A percentile compares a stretch with the other conserved stretches of the same genome.
These are phyloP conservation scores for Pseudomyrmex pallidus DNA, from an alignment of 1,140 invertebrate species.

Conservation along the genomic window DNA sequence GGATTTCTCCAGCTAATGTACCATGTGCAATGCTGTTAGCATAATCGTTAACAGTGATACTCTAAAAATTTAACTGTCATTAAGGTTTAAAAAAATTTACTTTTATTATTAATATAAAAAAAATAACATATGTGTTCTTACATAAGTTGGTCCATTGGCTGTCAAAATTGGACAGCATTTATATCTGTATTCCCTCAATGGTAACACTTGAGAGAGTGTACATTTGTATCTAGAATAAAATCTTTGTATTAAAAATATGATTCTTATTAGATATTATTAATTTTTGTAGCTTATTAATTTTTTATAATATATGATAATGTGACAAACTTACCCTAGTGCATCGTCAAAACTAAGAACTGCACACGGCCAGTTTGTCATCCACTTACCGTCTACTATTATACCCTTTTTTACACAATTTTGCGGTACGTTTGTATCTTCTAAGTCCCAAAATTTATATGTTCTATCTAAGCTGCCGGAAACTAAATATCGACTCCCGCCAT, in stretches of 20 bases:
- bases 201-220: slow-evolving; percentile 79
- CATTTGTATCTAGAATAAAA: slow-evolving; percentile 76
- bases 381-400: slow-evolving; percentile 79
- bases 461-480: slow-evolving; percentile 83
- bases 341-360: slow-evolving; percentile 81
- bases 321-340: slow-evolving; percentile 77
- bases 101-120: neutral
- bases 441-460: slow-evolving; percentile 85
- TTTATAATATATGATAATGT: neutral
- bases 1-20: slow-evolving; percentile 83
- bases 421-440: slow-evolving; percentile 80
- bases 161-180: slow-evolving; percentile 79
- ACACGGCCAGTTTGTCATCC: slow-evolving; percentile 83
- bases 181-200: slow-evolving; percentile 80
- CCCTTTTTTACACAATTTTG: slow-evolving; percentile 76
- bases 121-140: slow-evolving; percentile 57
- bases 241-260: slow-evolving; percentile 7
- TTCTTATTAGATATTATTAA: slow-evolving; percentile 13
- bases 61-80: slow-evolving; percentile 63
- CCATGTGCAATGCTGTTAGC: slow-evolving; percentile 83
- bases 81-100: neutral
- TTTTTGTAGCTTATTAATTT: neutral
- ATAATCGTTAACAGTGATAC: slow-evolving; percentile 78
- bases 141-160: slow-evolving; percentile 80
- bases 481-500: slow-evolving; percentile 79